Base-by-base conservation (phyloP, 2,797 vertebrate genomes). In the Anableps anableps region DNA sequence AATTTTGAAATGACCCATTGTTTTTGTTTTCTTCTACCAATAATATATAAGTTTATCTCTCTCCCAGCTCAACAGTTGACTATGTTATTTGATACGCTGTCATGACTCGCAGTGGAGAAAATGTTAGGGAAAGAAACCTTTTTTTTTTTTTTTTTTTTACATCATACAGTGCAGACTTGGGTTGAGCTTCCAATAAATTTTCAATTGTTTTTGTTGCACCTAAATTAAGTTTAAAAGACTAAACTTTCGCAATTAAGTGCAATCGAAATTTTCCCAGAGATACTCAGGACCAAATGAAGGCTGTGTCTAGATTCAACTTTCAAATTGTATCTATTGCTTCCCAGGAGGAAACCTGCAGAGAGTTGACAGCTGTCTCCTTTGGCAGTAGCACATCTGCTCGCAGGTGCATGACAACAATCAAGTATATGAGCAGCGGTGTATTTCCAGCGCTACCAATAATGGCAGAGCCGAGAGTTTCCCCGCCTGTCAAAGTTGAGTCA, bases 371-470 rank as follows among this genome's bases (percentile, higher is more conserved):
- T 74, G 82, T 74, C 76, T 76, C 55, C 80, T 55, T 74, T 60
- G 58, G 34, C 64, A 26, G 81, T 43, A 36, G 80, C 71, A 72
- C 88, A 80, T 83, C 82, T 80, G 83, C 85, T 89, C 78, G 1
- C 85, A 84, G 90, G 89, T 86, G 82, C 85, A 84, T 74, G 38
- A 47, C 79, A 76, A 82, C 86, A 76, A 78, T 84, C 78, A 74
- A 73, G 78, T 81, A 85, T 77, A 86, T 83, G 88, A 87, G 82
- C 72, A 1, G 81, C 74, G 81, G 77, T 74, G 78, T 48, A 70
- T 62, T 80, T 83, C 70, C 80, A 26, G 68, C 72, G 82, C 77
- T 55, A 43, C 73, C 84, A 78, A 71, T 85, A 79, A 78, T 1
- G 62, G 34, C 43, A 45, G 73, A 77, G 76, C 73, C 29, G 6